These are phyloP conservation scores for Heliconius nattereri DNA, from an alignment of 1,140 invertebrate species.

Conservation along the genomic window DNA sequence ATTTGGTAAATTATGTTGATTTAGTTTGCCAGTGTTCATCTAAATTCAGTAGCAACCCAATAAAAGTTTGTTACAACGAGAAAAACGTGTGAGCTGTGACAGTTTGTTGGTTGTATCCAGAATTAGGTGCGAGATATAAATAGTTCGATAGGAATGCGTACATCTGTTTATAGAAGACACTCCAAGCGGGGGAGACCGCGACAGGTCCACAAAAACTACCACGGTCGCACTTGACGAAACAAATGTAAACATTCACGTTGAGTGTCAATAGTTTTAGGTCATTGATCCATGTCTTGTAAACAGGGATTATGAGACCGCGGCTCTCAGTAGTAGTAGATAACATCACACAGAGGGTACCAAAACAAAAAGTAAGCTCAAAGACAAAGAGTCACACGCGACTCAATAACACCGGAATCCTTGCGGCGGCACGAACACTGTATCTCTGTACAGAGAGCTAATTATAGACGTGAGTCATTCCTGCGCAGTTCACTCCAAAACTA, in stretches of 20 bases:
- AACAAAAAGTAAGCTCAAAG: conserved; percentile 34
- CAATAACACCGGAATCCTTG: conserved; percentile 55
- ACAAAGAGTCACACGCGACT: conserved; percentile 50
- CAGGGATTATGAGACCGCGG: background rate
- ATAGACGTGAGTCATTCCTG: conserved; percentile 63
- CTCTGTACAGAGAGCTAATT: conserved; percentile 59
- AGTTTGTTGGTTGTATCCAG: conserved; percentile 52
- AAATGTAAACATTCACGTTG: conserved; percentile 12
- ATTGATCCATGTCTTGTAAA: conserved; percentile 3
- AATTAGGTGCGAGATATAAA: conserved; percentile 62
- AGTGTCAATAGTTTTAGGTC: background rate
- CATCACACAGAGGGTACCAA: conserved; percentile 25
- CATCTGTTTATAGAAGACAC: conserved; percentile 66
- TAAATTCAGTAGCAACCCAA: background rate
- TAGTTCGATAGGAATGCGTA: conserved; percentile 61
- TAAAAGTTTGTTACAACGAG: conserved; percentile 11
- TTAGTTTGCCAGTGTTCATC: background rate
- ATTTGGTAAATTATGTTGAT: too few relatives aligned
- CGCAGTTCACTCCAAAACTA: conserved; percentile 49
- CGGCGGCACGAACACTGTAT: conserved; percentile 34
- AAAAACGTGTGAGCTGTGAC: conserved; percentile 32
- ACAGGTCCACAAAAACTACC: conserved; percentile 52
- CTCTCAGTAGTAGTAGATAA: background rate
- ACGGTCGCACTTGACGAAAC: conserved; percentile 9
- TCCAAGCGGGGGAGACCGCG: conserved; percentile 55